Base-by-base conservation (phyloP, 1,140 invertebrate genomes). In the Tribolium madens region DNA sequence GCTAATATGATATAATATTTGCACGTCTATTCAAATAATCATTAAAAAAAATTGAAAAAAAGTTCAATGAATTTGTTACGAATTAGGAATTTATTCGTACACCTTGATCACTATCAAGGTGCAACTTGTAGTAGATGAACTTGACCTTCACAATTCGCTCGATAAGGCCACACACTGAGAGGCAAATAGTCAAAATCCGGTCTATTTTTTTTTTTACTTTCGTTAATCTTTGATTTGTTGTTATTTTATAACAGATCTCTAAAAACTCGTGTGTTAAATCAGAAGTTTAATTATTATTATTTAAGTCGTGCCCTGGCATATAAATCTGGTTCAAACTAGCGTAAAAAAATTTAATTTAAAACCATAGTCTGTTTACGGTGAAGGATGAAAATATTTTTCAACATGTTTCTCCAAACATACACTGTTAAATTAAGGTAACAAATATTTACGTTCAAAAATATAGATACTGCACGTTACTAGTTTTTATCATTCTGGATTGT, bases 391-490 rank as follows among this genome's bases (percentile, higher is more conserved):
- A 26, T 26, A 26, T 26, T 26, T 26, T 26, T 26, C 21, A 26
- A 26, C 21, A 26, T 26, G 21, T 26, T 26, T 26, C 21, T 26
- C 21, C 21, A 26, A 26, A 26, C 21, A 26, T 4, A 4, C 21
- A 26, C 21, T 26, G 21, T n/a, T n/a, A 52, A 52, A 3, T 52
- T 52, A 52, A 52, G 10, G 50, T 57, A 21, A 18, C 18, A 42
- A 42, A 42, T 57, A 18, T 57, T 57, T 57, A 26, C n/a, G 52
- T 57, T 14, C 0, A 57, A 21, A 57, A 57, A 17, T 26, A 18
- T 57, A 57, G 5, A 12, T 57, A 57, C 52, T 57, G 52, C 52
- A 57, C 17, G 18, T 21, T 57, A 57, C 52, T 26, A 57, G 52
- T 57, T 57, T 21, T 21, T 57, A 26, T 57, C 52, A 10, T 57